These are phyloP conservation scores for Synergus umbraculus DNA, from an alignment of 2,888 invertebrate species.

Conservation along the genomic window DNA sequence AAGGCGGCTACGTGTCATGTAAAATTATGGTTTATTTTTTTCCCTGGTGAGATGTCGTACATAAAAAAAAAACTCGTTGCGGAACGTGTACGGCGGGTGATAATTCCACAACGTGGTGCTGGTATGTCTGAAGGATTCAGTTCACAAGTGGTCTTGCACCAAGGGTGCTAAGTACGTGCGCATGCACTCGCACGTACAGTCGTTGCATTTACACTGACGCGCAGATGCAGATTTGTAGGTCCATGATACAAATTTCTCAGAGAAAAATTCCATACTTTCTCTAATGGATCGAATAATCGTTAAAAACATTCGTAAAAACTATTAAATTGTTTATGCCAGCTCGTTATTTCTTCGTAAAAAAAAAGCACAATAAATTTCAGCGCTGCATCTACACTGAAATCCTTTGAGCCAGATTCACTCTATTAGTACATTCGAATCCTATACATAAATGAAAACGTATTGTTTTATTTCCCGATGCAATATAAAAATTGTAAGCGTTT, in stretches of 20 bases:
- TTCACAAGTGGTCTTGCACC: slow-evolving; percentile 40
- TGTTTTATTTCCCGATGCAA: too few relatives aligned
- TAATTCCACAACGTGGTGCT: slow-evolving; percentile 34
- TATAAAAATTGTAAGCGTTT: too few relatives aligned
- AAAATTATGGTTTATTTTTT: slow-evolving; percentile 30
- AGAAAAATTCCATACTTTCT: background rate
- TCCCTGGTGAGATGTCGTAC: slow-evolving; percentile 3
- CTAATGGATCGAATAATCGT: slow-evolving; percentile 3
- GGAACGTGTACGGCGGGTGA: slow-evolving; percentile 30
- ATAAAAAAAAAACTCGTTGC: slow-evolving; percentile 28
- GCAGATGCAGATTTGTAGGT: slow-evolving; percentile 12
- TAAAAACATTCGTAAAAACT: slow-evolving; percentile 6
- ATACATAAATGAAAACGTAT: too few relatives aligned
- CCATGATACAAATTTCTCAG: background rate
- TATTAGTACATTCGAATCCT: too few relatives aligned
- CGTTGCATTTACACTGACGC: slow-evolving; percentile 25
- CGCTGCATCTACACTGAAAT: background rate
- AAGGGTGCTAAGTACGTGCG: slow-evolving; percentile 34
- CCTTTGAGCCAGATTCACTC: background rate
- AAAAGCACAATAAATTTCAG: background rate
- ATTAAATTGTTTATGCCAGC: background rate
- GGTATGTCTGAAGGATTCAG: slow-evolving; percentile 40
- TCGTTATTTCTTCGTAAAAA: background rate
- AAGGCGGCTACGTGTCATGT: background rate
- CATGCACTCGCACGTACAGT: slow-evolving; percentile 29